Evolutionary conservation across 1,140 invertebrate species (phyloP), one percentile per base, ranked within the genome.

Genomic region (Zaprionus tsacasi): DNA sequence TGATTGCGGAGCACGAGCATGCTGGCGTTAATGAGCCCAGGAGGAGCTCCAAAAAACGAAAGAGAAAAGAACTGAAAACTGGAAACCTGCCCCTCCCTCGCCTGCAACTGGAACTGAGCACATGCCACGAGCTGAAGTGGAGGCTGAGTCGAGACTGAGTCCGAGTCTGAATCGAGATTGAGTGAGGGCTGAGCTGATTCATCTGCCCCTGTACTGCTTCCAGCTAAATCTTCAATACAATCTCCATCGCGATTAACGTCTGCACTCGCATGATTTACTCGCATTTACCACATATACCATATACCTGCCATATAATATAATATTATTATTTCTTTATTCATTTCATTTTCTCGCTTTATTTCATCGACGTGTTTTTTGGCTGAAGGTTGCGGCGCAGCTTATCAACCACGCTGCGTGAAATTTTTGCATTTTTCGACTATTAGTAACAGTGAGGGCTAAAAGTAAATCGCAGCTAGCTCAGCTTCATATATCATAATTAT

Each of bases 301-400:
- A 30, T 30, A 30, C 27, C 27, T 4, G 4, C 27, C 27, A 30
- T 30, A 30, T 30, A 30, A 30, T 30, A 30, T 30, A 30, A 54
- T 64, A 7, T 12, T 61, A 45, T 60, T 45, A 30, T 63, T 63
- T 43, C 40, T 15, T 40, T 59, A 36, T 17, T 15, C 52, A n/a
- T 52, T 52, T 50, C 30, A 27, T 38, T 50, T 45, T 8, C 52
- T 15, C 40, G 55, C 33, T 48, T 45, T 13, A 13, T 50, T 13
- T 17, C 48, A 56, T 68, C 56, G 43, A 68, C 65, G 65, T 68
- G 65, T 48, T 45, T 52, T 58, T 30, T 21, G 33, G 38, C 33
- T 17, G 71, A 74, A 74, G 57, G 71, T 74, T 74, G 57, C n/a
- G 15, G n/a, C 43, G 27, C 11, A 11, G 55, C 36, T 72, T 72